phyloP scores from a whole-genome alignment of 2,113 vertebrate genomes.

The Origma solitaria region DNA sequence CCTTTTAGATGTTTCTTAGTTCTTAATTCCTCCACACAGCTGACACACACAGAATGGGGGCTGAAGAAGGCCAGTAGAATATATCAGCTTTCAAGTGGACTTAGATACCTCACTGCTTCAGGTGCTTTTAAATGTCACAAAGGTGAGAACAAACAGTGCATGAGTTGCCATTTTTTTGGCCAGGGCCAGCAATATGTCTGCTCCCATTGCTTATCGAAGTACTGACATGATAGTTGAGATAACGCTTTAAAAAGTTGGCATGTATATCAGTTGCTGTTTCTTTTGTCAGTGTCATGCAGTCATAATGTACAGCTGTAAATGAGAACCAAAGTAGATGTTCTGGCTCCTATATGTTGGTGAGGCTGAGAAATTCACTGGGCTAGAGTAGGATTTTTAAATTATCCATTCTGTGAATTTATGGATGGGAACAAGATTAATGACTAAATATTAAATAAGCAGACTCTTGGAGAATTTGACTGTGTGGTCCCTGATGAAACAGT shows the following conservation, averaged over 20 bases:
- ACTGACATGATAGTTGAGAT: neutral
- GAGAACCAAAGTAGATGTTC: neutral
- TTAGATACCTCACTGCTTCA: neutral
- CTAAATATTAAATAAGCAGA: neutral
- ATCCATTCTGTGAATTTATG: neutral
- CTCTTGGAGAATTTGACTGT: neutral
- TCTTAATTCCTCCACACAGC: neutral
- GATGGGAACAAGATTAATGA: neutral
- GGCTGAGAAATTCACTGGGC: neutral
- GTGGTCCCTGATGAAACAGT: neutral
- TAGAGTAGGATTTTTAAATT: neutral
- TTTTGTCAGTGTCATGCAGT: neutral
- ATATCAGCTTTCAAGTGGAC: neutral
- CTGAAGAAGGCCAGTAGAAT: neutral
- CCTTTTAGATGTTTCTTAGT: neutral
- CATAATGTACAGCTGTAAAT: neutral
- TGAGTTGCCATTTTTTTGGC: neutral
- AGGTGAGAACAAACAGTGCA: neutral
- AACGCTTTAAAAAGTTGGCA: neutral
- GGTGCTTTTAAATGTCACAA: neutral
- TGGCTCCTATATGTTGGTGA: neutral
- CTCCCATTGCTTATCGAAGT: neutral
- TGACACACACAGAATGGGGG: neutral
- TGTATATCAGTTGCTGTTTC: neutral
- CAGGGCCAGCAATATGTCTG: fast-evolving